phyloP scores from a whole-genome alignment of 2,113 vertebrate genomes.

The Suricata suricatta region DNA sequence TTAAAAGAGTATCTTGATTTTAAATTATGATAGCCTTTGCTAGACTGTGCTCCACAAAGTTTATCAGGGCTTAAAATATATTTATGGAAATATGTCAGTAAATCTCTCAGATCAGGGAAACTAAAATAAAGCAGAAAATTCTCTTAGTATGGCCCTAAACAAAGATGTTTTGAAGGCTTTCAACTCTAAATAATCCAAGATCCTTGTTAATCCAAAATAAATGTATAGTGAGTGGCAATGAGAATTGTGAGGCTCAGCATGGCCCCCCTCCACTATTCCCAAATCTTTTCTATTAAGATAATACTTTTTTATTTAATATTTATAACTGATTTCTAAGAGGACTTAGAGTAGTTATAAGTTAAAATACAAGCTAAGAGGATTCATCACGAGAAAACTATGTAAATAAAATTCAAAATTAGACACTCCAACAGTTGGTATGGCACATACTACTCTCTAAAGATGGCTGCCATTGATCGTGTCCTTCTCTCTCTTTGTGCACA shows the following conservation, averaged over 20 bases:
- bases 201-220: slow-evolving; percentile 29
- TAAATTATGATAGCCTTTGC: slow-evolving; percentile 3
- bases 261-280: background rate
- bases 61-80: background rate
- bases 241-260: background rate
- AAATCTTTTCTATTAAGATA: slow-evolving; percentile 14
- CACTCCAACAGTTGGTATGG: background rate
- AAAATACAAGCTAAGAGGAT: slow-evolving; percentile 5
- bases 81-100: background rate
- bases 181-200: slow-evolving; percentile 33
- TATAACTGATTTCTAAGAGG: slow-evolving; percentile 35
- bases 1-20: slow-evolving; percentile 28
- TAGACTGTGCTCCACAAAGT: slow-evolving; percentile 12
- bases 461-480: background rate
- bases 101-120: background rate
- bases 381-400: slow-evolving; percentile 34
- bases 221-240: background rate
- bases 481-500: background rate
- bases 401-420: slow-evolving; percentile 45
- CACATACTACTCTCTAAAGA: background rate
- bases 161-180: slow-evolving; percentile 18
- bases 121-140: background rate
- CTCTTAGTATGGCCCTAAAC: background rate
- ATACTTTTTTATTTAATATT: slow-evolving; percentile 29
- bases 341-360: slow-evolving; percentile 19